phyloP scores from a whole-genome alignment of 2,888 invertebrate species.

The Coenonympha arcania region DNA sequence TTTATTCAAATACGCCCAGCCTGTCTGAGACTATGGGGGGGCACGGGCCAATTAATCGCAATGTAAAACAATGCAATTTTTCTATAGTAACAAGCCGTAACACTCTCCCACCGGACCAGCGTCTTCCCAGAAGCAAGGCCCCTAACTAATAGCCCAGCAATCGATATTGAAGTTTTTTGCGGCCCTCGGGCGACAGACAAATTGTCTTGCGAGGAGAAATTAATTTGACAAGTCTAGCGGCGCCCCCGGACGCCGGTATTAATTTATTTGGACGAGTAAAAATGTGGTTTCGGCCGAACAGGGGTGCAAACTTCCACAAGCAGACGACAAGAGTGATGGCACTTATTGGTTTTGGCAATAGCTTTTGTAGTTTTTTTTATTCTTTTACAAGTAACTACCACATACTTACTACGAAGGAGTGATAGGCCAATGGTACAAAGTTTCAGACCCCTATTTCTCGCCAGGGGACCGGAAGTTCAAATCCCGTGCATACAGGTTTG shows the following conservation, averaged over 20 bases:
- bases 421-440: no score
- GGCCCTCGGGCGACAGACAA: constrained; percentile 61
- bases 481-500: no score
- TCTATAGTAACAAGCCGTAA: constrained; percentile 8
- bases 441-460: no score
- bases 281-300: constrained; percentile 54
- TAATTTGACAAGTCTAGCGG: constrained; percentile 69
- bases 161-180: constrained; percentile 65
- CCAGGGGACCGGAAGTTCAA: no score
- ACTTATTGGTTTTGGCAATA: constrained; percentile 15
- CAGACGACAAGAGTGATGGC: constrained; percentile 16
- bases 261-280: constrained; percentile 72
- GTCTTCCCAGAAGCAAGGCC: constrained; percentile 30
- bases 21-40: not conserved
- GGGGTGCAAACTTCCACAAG: constrained; percentile 20
- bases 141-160: constrained; percentile 57
- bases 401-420: no score
- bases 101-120: constrained; percentile 16
- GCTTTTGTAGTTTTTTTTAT: not conserved
- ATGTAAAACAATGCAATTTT: constrained; percentile 10
- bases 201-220: constrained; percentile 72
- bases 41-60: constrained; percentile 1
- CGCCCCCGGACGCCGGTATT: constrained; percentile 66
- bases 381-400: no score
- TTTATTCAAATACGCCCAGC: not conserved